Base-by-base conservation (phyloP, 2,888 invertebrate genomes). In the Sesia bembeciformis region DNA sequence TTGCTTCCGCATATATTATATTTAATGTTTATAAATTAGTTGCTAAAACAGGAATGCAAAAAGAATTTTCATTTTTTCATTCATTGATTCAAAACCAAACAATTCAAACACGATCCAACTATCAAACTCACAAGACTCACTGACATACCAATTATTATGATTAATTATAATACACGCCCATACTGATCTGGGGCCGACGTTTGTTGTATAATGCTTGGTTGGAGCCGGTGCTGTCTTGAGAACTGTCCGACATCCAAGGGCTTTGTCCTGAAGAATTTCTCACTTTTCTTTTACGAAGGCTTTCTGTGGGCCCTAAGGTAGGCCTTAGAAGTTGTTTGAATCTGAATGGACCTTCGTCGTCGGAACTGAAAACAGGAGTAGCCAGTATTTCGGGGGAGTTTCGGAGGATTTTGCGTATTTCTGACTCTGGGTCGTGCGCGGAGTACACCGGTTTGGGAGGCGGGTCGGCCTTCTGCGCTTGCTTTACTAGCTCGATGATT, bases 271-370 rank as follows among this genome's bases (percentile, higher is more conserved):
- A 75, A 0, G 84, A 79, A 54, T 81, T 86, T 3, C 84, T 79
- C 0, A 91, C 91, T 74, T 92, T 93, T 23, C 93, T 82, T 67
- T 93, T 93, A 39, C 93, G 84, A 53, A 94, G 78, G 51, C 93
- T 93, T 62, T 94, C 93, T 0, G 94, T 94, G 0, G 94, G 93
- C 3, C 93, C 91, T 56, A 92, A 81, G 0, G 93, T 93, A 0
- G 93, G 93, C 59, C 93, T 80, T 3, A 94, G 73, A 7, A 93
- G 72, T 63, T 93, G 92, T 52, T 93, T 89, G 67, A 94, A 94
- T 65, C 94, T 91, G 72, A 93, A 94, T 0, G 93, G 93, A 0
- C 93, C 93, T 51, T 91, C 90, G 8, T 87, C 85, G 40, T 91
- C 90, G 2, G 86, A 84, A 54, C 83, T 86, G 57, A 87, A 84